Evolutionary conservation across 2,888 invertebrate species (phyloP).

Genomic region (Strigamia maritima): DNA sequence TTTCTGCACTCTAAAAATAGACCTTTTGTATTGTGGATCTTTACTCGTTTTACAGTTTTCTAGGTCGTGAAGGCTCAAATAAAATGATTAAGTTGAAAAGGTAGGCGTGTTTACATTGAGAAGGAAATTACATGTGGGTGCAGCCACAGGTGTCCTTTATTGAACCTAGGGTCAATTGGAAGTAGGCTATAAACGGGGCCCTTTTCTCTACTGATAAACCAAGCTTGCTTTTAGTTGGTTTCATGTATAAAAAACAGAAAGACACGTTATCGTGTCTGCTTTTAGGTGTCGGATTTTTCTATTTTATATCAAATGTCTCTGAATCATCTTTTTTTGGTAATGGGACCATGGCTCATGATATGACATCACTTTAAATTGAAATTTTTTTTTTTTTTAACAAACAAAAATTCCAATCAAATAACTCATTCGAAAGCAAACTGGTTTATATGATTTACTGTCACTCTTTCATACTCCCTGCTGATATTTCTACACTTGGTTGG

Average conservation of each 20-base stretch:
- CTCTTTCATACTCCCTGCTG: constrained; percentile 28
- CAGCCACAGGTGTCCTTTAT: constrained; percentile 32
- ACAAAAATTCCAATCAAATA: constrained; percentile 17
- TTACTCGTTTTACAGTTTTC: constrained; percentile 20
- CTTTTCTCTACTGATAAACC: neutral
- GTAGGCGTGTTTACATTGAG: constrained; percentile 24
- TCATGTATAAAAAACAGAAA: neutral
- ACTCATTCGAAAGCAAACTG: constrained; percentile 21
- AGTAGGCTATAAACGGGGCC: constrained; percentile 13
- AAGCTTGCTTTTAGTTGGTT: neutral
- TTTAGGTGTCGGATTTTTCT: neutral
- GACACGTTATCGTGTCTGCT: neutral
- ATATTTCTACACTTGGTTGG: neutral
- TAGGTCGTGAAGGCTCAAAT: neutral
- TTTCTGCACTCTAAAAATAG: neutral
- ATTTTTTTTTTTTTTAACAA: neutral
- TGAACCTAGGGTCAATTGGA: constrained; percentile 32
- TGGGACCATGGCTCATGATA: too few relatives aligned
- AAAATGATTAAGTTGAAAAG: constrained; percentile 25
- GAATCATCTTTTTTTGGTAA: too few relatives aligned
- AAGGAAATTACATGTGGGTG: constrained; percentile 18
- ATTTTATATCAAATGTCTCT: neutral
- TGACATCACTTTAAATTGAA: neutral
- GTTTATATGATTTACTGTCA: constrained; percentile 27
- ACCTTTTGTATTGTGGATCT: neutral